Conservation (phyloP, 2,113 vertebrate genomes). For the Xenopus borealis region DNA sequence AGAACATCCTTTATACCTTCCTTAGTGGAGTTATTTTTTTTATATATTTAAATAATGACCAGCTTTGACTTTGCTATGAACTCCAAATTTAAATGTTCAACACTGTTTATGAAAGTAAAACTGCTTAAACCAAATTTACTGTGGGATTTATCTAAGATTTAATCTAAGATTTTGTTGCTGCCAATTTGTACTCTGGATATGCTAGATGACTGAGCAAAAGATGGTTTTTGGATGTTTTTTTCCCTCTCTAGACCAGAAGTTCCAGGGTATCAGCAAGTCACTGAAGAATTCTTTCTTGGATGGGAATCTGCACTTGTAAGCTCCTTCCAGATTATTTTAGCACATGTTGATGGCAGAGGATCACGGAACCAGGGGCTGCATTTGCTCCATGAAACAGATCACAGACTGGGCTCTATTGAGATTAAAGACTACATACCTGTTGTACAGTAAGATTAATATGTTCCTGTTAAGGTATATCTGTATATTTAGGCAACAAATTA, state of each 20-base stretch:
- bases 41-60: no score
- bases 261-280: conserved; percentile 64
- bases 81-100: no score
- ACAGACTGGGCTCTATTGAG: conserved; percentile 61
- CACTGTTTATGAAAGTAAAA: no score
- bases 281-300: conserved; percentile 69
- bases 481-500: no score
- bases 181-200: no score
- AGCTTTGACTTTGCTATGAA: no score
- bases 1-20: no score
- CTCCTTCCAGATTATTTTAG: conserved; percentile 63
- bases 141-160: no score
- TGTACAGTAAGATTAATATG: conserved; percentile 62
- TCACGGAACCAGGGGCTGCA: conserved; percentile 63
- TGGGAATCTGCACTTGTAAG: conserved; percentile 72
- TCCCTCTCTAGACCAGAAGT: conserved; percentile 59
- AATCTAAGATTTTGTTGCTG: no score
- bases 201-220: background rate
- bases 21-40: no score
- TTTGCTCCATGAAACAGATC: conserved; percentile 55
- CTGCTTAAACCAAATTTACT: no score
- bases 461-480: background rate
- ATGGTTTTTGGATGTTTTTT: background rate
- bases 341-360: conserved; percentile 66
- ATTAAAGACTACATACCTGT: conserved; percentile 69